Base-by-base conservation (phyloP, 2,113 vertebrate genomes). In the Anas platyrhynchos region DNA sequence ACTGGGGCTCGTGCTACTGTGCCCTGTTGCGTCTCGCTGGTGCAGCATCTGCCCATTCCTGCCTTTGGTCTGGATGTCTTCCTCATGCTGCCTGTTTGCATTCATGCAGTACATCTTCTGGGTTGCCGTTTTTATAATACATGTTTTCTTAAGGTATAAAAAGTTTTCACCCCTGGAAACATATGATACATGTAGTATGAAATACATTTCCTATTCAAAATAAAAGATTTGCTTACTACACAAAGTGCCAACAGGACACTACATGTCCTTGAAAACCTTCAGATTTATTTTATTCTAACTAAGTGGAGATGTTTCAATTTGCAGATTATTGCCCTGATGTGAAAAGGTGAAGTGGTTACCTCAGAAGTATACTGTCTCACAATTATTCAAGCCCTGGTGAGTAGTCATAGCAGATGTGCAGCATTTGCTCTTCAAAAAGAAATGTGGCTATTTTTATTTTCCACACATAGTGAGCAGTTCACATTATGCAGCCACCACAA, bases 401-500 rank as follows among this genome's bases (percentile, higher is more conserved):
- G 68, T 80, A 72, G 65, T 76, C 26, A 22, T 86, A 81, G 69
- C 44, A 78, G 71, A 95, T 41, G 58, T 48, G 87, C 11, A 21
- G 74, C 48, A 88, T 94, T 89, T 87, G 59, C 73, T 93, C 93
- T 75, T 62, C 85, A 86, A 61, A 67, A 73, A 55, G 31, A 32
- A 66, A 52, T 31, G 9, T 31, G 52, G 58, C 76, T 38, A 31
- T 50, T 94, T 96, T 50, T 81, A 31, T 84, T 91, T 89, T 63
- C 59, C 85, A 86, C 50, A 71, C 72, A 83, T 34, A 36, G 46
- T 4, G 43, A 56, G 81, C 3, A 13, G 25, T 6, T 46, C 14
- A 4, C 43, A 34, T 34, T 1, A 13, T 6, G 3, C 36, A 31
- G 66, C 41, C 77, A 26, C 20, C 7, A 4, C 29, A 3, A 4